These are phyloP conservation scores for Enoplosus armatus DNA, from an alignment of 2,797 vertebrate species.

Conservation along the genomic window DNA sequence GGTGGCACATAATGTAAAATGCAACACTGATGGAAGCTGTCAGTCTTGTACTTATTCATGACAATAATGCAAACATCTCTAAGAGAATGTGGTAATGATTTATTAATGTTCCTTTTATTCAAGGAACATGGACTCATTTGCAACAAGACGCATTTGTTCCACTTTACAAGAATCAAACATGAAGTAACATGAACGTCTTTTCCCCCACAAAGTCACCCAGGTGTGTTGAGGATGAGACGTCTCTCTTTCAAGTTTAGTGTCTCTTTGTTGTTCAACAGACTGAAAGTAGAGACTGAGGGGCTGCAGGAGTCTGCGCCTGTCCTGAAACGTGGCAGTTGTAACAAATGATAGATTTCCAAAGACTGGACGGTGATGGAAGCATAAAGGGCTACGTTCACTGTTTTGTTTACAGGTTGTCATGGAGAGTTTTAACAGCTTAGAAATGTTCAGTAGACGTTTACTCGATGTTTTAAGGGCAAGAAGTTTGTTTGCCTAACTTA, in stretches of 20 bases:
- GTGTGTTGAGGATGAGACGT: constrained; percentile 15
- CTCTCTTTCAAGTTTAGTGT: not conserved
- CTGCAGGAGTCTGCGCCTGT: constrained; percentile 8
- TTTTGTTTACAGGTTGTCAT: constrained; percentile 72
- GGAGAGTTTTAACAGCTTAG: constrained; percentile 1
- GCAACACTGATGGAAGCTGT: constrained; percentile 1
- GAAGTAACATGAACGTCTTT: constrained; percentile 17
- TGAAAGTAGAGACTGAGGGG: constrained; percentile 17
- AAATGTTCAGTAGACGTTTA: constrained; percentile 24
- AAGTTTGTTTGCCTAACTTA: constrained; percentile 36
- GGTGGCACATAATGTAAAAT: constrained; percentile 57
- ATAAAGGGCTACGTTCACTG: constrained; percentile 28
- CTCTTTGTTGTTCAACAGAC: constrained; percentile 8
- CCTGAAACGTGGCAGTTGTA: constrained; percentile 22
- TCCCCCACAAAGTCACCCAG: not conserved
- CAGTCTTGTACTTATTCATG: not conserved
- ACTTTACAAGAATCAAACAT: not conserved
- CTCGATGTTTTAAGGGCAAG: constrained; percentile 19
- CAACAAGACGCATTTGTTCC: not conserved
- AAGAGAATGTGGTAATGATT: constrained; percentile 13
- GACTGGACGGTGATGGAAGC: constrained; percentile 46
- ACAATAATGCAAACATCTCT: constrained; percentile 1
- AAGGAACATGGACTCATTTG: constrained; percentile 1
- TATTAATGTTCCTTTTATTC: not conserved
- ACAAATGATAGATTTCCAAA: constrained; percentile 40